Evolutionary conservation across 2,797 vertebrate species (phyloP).

Genomic region (Xenentodon cancila): DNA sequence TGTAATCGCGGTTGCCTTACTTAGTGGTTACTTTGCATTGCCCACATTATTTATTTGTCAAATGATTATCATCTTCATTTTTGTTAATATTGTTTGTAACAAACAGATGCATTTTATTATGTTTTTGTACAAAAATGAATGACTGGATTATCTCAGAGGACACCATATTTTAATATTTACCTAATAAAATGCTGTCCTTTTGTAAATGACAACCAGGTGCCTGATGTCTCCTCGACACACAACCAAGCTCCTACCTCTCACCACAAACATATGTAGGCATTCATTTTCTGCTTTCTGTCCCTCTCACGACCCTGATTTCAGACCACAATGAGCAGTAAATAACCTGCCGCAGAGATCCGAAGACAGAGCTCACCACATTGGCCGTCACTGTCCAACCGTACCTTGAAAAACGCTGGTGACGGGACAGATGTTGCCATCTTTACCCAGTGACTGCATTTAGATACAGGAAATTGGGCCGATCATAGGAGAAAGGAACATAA

Average conservation of each 20-base stretch:
- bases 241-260: constrained; percentile 10
- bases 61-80: too few species aligned
- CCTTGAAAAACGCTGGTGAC: background rate
- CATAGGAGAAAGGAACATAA: background rate
- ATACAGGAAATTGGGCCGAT: constrained; percentile 20
- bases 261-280: constrained; percentile 14
- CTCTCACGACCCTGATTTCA: constrained; percentile 1
- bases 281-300: constrained; percentile 17
- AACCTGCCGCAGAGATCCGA: too few species aligned
- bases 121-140: too few species aligned
- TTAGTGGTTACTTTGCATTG: too few species aligned
- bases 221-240: background rate
- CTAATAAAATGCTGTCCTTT: too few species aligned
- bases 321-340: background rate
- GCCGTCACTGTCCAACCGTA: background rate
- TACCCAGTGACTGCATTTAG: constrained; percentile 37
- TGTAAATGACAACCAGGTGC: too few species aligned
- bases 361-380: background rate
- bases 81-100: too few species aligned
- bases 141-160: too few species aligned
- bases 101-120: too few species aligned
- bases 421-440: constrained; percentile 34
- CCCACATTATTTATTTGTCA: too few species aligned
- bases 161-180: too few species aligned
- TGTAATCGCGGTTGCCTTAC: too few species aligned